These are phyloP conservation scores for Zeuzera pyrina DNA, from an alignment of 2,888 invertebrate species.

Conservation along the genomic window DNA sequence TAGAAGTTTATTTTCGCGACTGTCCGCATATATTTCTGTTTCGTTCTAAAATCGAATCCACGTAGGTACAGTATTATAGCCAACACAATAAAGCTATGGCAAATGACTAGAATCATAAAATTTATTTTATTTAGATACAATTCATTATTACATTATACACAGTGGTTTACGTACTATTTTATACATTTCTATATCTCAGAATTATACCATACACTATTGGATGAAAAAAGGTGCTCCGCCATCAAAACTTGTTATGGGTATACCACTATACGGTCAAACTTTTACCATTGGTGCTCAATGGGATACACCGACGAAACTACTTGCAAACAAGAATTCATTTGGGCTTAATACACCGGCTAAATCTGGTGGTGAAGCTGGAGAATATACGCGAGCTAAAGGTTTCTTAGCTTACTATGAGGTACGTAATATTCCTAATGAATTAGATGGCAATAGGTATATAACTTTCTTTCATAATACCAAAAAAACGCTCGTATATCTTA, in stretches of 20 bases:
- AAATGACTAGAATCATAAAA: neutral
- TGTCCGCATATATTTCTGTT: conserved; percentile 1
- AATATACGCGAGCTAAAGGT: conserved; percentile 87
- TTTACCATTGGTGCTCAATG: conserved; percentile 72
- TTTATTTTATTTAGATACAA: too few relatives aligned
- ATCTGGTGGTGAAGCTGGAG: conserved; percentile 87
- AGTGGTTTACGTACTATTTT: too few relatives aligned
- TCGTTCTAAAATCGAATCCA: too few relatives aligned
- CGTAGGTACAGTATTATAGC: too few relatives aligned
- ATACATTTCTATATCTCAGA: too few relatives aligned
- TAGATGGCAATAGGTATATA: too few relatives aligned
- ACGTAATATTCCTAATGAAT: conserved; percentile 11
- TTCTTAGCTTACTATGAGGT: conserved; percentile 92
- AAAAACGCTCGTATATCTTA: too few relatives aligned
- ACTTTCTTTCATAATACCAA: too few relatives aligned
- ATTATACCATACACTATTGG: conserved; percentile 92
- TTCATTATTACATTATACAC: too few relatives aligned
- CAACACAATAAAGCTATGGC: neutral
- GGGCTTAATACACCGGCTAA: conserved; percentile 84
- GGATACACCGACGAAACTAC: conserved; percentile 22
- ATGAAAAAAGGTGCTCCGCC: conserved; percentile 87
- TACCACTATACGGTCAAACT: conserved; percentile 91
- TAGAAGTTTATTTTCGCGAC: too few relatives aligned
- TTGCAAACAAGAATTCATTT: conserved; percentile 72
- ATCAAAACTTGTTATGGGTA: conserved; percentile 88